Percentiles rank a stretch among this genome's conserved stretches.
Evolutionary conservation across 2,797 vertebrate genomes (phyloP).

Genomic region (Tragopan temminckii): DNA sequence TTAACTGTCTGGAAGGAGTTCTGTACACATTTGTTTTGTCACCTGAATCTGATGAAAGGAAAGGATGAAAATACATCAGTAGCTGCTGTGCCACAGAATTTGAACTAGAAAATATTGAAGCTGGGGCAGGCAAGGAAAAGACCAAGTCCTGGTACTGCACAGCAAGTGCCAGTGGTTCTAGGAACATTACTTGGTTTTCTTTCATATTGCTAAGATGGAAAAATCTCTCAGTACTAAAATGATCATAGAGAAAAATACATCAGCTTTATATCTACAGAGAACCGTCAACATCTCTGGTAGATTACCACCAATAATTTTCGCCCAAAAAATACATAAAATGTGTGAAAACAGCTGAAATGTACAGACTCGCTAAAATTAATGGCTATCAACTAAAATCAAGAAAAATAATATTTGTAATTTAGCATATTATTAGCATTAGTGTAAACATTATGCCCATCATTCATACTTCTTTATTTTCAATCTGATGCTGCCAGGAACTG

Average conservation of each 20-base stretch:
- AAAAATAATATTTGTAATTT: background rate
- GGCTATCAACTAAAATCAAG: background rate
- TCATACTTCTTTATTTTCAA: background rate
- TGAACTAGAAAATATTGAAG: slow-evolving; percentile 20
- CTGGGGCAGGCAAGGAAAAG: background rate
- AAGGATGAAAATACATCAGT: slow-evolving; percentile 56
- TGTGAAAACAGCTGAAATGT: background rate
- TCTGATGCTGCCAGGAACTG: background rate
- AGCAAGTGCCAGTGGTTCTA: background rate
- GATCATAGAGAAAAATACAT: background rate
- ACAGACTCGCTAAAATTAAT: background rate
- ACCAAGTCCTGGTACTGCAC: background rate
- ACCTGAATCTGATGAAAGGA: slow-evolving; percentile 67
- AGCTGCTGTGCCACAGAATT: slow-evolving; percentile 57
- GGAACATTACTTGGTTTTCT: background rate
- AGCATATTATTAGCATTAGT: background rate
- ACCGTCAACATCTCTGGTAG: background rate
- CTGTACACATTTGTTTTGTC: slow-evolving; percentile 58
- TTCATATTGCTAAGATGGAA: background rate
- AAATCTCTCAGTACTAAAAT: background rate
- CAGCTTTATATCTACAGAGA: background rate
- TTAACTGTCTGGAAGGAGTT: slow-evolving; percentile 48
- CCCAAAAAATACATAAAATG: background rate
- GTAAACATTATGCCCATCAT: background rate
- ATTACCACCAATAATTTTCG: background rate